Percentiles rank a stretch among this genome's conserved stretches.
These are phyloP conservation scores for Champsocephalus gunnari DNA, from an alignment of 2,797 vertebrate species.

Conservation along the genomic window DNA sequence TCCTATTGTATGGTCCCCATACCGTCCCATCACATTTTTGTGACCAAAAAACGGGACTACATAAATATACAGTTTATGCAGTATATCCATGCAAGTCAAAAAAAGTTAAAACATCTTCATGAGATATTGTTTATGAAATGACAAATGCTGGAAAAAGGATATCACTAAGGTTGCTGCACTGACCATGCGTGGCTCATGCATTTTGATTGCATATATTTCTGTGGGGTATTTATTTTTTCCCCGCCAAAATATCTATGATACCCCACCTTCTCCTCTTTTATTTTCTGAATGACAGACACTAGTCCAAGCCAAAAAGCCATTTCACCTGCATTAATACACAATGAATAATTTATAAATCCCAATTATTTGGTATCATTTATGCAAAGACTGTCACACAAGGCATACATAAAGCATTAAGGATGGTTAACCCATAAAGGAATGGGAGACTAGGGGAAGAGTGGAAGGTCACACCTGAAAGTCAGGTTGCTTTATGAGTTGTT, in stretches of 20 bases:
- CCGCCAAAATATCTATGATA: slow-evolving; percentile 82
- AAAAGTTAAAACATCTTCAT: slow-evolving; percentile 15
- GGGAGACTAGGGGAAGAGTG: slow-evolving; percentile 80
- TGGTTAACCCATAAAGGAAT: slow-evolving; percentile 93
- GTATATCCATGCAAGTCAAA: not conserved
- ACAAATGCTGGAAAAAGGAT: slow-evolving; percentile 34
- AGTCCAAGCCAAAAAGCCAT: slow-evolving; percentile 91
- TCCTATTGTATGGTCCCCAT: not conserved
- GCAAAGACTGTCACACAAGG: slow-evolving; percentile 98
- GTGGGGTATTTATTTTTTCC: slow-evolving; percentile 76
- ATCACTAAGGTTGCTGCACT: slow-evolving; percentile 57
- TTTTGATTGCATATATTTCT: slow-evolving; percentile 84
- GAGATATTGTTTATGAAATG: slow-evolving; percentile 44
- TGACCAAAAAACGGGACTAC: not conserved
- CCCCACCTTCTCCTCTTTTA: slow-evolving; percentile 82
- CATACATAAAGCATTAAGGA: slow-evolving; percentile 98
- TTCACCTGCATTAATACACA: slow-evolving; percentile 97
- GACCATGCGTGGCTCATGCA: slow-evolving; percentile 80
- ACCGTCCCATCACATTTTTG: not conserved
- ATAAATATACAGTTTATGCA: not conserved
- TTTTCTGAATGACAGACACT: slow-evolving; percentile 87
- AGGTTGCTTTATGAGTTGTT: slow-evolving; percentile 57
- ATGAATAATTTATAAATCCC: slow-evolving; percentile 99
- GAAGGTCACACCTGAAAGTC: slow-evolving; percentile 87
- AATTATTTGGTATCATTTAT: slow-evolving; percentile 99